Evolutionary conservation across 1,140 invertebrate genomes (phyloP), one percentile per base, ranked within the genome.

Genomic region (Oscheius sp.): DNA sequence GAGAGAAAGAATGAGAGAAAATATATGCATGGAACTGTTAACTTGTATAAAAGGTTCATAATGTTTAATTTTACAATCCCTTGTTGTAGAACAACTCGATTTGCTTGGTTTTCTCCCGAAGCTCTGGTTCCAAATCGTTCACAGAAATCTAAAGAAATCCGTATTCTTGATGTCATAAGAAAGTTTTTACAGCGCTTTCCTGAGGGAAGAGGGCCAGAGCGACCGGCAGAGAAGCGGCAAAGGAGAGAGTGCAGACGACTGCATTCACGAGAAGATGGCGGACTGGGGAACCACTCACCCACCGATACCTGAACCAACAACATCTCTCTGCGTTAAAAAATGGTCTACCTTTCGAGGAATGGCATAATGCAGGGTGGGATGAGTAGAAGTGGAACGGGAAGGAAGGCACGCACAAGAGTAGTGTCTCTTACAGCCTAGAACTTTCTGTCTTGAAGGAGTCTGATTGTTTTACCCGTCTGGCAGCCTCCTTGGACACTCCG

Each of bases 401-500:
- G 66, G 61, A 81, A 81, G 3, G 80, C 80, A 23, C 80, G 34
- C 0, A 80, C 81, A 10, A 80, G 18, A 2, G 80, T 78, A 10
- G 80, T 81, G 26, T 82, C 80, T 34, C 38, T 74, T 1, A 81
- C 77, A 13, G 80, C 79, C 70, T 82, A 23, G 28, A 79, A 77
- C 28, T 34, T 28, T 20, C 52, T 28, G 18, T n/a, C 34, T 13
- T 70, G 15, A 73, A 73, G 35, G 28, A 74, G 29, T 75, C 15
- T 46, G 28, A 62, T 26, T 75, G n/a, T 29, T n/a, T 23, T 2
- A 87, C 86, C 84, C 86, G 85, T 81, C 82, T 86, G 3, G 87
- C 87, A 35, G 87, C 87, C 15, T 85, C 78, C 79, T 85, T 84
- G n/a, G 87, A 88, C 7, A 85, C 83, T 23, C 87, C 87, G 18